Base-by-base conservation (phyloP, 2,113 vertebrate genomes). In the Trichomycterus rosablanca region DNA sequence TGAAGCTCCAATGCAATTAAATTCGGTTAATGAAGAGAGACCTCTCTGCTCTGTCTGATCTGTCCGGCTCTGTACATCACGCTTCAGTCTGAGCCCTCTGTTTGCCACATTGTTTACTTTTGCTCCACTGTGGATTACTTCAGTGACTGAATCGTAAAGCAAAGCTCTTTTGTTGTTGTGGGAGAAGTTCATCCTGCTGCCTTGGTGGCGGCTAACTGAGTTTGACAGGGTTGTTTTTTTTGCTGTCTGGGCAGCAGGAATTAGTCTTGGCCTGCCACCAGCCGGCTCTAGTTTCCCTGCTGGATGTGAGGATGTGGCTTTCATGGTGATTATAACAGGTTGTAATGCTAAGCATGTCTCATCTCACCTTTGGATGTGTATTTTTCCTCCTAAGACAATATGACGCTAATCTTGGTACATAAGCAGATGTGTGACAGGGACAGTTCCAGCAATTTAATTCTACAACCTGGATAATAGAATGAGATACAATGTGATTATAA, bases 1-100 rank as follows among this genome's bases (percentile, higher is more conserved):
- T 46, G 34, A 68, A 66, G 81, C 78, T 78, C 82, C 84, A 79
- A 72, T 74, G 83, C 82, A 87, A 86, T 85, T 85, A 87, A 70
- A 75, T 76, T 76, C 75, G 67, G 70, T 81, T 85, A 83, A 83
- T 85, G 76, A 83, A 80, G 76, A 43, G 45, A 43, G 46, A 73
- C 66, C 66, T 57, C 73, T 75, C 76, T 74, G 73, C 65, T 66
- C 70, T 66, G 57, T 51, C 48, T 18, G 32, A n/a, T n/a, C 11
- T 1, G 2, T 11, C 16, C 15, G 15, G 10, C 18, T 73, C 76
- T 82, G 61, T 22, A 45, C 8, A 19, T 50, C 80, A 76, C 80
- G 80, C 78, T 72, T 74, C 42, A 46, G 28, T 19, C 71, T 69
- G 70, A 75, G 72, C 67, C 73, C 77, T 75, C 59, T 66, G 75